phyloP scores from a whole-genome alignment of 2,113 vertebrate genomes.

The Macquaria ambigua region DNA sequence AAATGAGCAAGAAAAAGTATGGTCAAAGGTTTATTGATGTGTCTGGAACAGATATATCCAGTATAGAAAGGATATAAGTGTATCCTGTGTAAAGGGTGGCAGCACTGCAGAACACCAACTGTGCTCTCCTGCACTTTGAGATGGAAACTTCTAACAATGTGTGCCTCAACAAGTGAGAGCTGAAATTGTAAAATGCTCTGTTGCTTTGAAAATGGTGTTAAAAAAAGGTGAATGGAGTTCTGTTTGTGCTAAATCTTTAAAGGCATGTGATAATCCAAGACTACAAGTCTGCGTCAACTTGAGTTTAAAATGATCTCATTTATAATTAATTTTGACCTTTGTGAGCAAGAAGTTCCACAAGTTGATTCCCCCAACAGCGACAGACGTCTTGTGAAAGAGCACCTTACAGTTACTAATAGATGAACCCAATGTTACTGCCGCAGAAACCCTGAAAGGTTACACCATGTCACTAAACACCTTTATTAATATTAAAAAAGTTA shows the following conservation, averaged over 20 bases:
- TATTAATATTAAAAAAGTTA: background rate
- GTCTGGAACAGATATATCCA: background rate
- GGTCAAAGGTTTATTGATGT: background rate
- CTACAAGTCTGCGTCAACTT: background rate
- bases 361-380: too few species aligned
- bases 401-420: background rate
- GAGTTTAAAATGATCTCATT: background rate
- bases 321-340: background rate
- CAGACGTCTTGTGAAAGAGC: background rate
- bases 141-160: background rate
- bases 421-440: too few species aligned
- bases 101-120: background rate
- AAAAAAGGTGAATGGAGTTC: background rate
- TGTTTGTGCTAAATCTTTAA: background rate
- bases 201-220: background rate
- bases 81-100: background rate
- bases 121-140: background rate
- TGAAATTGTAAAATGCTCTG: background rate
- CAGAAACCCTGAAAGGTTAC: background rate
- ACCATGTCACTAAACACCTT: background rate
- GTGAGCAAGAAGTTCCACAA: too few species aligned
- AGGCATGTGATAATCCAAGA: background rate
- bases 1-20: background rate
- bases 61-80: conserved; percentile 13
- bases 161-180: background rate